These are phyloP conservation scores for Xylocampa areola DNA, from an alignment of 2,888 invertebrate genomes.

Conservation along the genomic window DNA sequence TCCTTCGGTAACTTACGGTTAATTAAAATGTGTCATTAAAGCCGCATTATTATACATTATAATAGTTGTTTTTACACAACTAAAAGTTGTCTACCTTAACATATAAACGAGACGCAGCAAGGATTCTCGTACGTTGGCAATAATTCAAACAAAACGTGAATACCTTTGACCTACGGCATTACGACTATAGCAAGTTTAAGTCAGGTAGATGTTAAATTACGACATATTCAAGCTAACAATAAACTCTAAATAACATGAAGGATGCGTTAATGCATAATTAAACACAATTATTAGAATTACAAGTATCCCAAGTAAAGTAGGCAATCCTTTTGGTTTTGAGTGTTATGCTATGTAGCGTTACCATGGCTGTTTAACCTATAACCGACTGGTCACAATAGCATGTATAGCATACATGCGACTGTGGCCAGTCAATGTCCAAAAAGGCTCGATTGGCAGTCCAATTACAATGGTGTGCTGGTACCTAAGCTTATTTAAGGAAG, in stretches of 20 bases:
- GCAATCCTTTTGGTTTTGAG: too few relatives aligned
- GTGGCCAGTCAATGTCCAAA: too few relatives aligned
- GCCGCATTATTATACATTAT: constrained; percentile 31
- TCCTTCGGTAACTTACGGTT: constrained; percentile 9
- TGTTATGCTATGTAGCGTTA: too few relatives aligned
- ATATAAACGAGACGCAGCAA: constrained; percentile 67
- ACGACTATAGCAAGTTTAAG: constrained; percentile 52
- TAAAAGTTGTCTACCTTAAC: constrained; percentile 82
- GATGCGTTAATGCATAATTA: constrained; percentile 38
- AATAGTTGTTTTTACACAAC: constrained; percentile 58
- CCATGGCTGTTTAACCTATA: too few relatives aligned
- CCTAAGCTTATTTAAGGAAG: too few relatives aligned
- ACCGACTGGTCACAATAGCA: too few relatives aligned
- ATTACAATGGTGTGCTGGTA: too few relatives aligned
- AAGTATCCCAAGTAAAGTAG: neutral
- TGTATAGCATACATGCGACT: too few relatives aligned
- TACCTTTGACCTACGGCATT: constrained; percentile 78
- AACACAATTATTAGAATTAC: too few relatives aligned
- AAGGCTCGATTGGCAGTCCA: too few relatives aligned
- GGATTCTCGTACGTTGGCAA: constrained; percentile 71
- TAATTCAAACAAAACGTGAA: constrained; percentile 79
- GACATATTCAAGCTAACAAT: constrained; percentile 54
- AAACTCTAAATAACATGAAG: constrained; percentile 42
- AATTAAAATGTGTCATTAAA: constrained; percentile 41
- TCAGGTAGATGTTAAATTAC: constrained; percentile 53